phyloP scores from a whole-genome alignment of 2,888 invertebrate genomes.

The Quadriops clusia region DNA sequence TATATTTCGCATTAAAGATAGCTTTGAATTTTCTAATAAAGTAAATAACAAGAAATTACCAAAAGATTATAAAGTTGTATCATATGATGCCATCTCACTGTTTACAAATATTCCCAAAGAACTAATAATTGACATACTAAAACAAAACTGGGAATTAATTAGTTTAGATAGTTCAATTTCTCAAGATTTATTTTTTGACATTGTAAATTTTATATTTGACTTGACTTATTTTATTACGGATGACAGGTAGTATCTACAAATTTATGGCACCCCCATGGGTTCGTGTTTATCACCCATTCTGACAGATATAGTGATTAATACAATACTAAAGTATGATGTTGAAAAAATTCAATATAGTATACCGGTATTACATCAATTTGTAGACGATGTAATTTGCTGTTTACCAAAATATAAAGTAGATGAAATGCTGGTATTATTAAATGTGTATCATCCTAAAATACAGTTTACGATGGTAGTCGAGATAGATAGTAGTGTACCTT shows the following conservation, averaged over 20 bases:
- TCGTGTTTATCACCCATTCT: conserved; percentile 1
- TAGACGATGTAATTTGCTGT: conserved; percentile 4
- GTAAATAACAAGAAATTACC: no score
- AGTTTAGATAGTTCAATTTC: no score
- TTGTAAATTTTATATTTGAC: conserved; percentile 2
- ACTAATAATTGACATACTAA: no score
- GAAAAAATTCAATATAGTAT: neutral
- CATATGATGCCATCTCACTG: no score
- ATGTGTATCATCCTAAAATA: neutral
- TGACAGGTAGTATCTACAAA: conserved; percentile 3
- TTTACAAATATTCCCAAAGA: no score
- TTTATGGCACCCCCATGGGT: conserved; percentile 2
- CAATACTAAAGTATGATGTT: conserved; percentile 1
- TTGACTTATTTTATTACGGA: conserved; percentile 1
- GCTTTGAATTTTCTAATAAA: no score
- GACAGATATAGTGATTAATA: no score
- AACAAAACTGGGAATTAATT: conserved; percentile 2
- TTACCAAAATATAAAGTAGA: conserved; percentile 3
- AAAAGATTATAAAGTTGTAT: no score
- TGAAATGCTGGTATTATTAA: neutral
- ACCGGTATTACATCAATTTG: conserved; percentile 4
- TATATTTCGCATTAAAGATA: no score
- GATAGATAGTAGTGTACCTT: conserved; percentile 3
- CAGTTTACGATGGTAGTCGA: conserved; percentile 4
- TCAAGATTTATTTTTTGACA: conserved; percentile 2